Conservation (phyloP, 2,113 vertebrate species). For the Amblyornis subalaris region DNA sequence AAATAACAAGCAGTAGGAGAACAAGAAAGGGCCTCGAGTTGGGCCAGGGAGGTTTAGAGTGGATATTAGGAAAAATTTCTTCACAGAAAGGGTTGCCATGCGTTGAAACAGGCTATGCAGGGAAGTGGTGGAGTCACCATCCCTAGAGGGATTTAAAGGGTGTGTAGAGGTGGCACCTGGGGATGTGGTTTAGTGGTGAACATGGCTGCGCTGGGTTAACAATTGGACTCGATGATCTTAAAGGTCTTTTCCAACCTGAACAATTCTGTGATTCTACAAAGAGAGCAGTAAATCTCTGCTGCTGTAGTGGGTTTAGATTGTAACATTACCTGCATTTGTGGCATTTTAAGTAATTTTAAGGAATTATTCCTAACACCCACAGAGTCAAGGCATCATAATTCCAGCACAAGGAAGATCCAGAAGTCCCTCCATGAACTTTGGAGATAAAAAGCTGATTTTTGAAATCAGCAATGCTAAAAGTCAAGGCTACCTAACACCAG, state of each 20-base stretch:
- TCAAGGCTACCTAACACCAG: background rate
- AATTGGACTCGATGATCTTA: background rate
- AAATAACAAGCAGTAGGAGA: background rate
- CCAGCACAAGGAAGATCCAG: background rate
- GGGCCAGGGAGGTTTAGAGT: background rate
- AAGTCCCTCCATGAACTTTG: background rate
- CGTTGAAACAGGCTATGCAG: background rate
- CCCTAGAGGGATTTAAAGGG: background rate
- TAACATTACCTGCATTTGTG: background rate
- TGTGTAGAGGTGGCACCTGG: background rate
- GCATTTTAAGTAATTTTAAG: background rate
- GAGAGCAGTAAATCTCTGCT: background rate
- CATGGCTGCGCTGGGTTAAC: background rate
- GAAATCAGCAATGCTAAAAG: background rate
- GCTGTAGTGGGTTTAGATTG: background rate
- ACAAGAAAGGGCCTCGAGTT: background rate
- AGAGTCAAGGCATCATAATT: background rate
- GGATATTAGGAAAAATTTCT: background rate
- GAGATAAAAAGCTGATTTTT: background rate
- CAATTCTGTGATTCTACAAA: background rate
- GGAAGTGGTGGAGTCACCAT: background rate
- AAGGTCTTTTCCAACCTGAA: background rate
- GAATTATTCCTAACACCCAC: background rate
- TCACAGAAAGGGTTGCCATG: fast-evolving
- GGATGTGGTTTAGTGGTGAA: background rate